Percentiles rank a stretch among this genome's conserved stretches.
phyloP scores from a whole-genome alignment of 37 sponge, comb jelly and placozoan genomes.

The Mnemiopsis leidyi region DNA sequence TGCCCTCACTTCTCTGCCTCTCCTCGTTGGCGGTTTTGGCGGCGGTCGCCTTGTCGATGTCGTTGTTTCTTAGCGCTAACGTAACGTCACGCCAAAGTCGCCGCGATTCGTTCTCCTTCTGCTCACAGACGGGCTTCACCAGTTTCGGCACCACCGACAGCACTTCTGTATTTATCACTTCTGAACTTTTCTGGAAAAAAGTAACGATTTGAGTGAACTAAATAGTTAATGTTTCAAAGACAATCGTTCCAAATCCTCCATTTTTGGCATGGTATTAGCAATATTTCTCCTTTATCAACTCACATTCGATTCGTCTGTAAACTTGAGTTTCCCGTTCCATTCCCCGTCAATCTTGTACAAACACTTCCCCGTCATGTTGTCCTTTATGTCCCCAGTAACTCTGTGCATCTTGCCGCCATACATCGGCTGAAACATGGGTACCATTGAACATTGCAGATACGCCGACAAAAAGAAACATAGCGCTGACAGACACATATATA shows the following conservation, averaged over 20 bases:
- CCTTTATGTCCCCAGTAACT: slow-evolving; percentile 61
- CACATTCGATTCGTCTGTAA: slow-evolving; percentile 11
- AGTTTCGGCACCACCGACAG: slow-evolving; percentile 8
- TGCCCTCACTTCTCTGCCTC: slow-evolving; percentile 47
- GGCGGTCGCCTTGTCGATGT: slow-evolving; percentile 35
- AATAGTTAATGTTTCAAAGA: too few species aligned
- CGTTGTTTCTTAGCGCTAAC: background rate
- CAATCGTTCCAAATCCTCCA: too few species aligned
- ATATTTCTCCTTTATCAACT: too few species aligned
- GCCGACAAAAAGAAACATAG: too few species aligned
- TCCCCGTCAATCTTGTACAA: slow-evolving; percentile 81
- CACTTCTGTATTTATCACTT: slow-evolving; percentile 5
- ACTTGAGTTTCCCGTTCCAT: slow-evolving; percentile 82
- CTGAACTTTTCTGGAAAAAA: background rate
- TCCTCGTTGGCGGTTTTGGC: slow-evolving; percentile 10
- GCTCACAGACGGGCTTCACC: background rate
- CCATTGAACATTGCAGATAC: too few species aligned
- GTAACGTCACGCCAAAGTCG: slow-evolving; percentile 62
- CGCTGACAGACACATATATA: too few species aligned
- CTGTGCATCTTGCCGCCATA: slow-evolving; percentile 62
- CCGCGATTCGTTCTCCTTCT: slow-evolving; percentile 50
- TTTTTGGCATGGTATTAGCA: too few species aligned
- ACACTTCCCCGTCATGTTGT: slow-evolving; percentile 60
- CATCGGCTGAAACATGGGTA: too few species aligned
- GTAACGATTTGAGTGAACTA: too few species aligned